Percentiles rank a stretch among this genome's conserved stretches.
These are phyloP conservation scores for Heptranchias perlo DNA, from an alignment of 2,113 vertebrate genomes.

Conservation along the genomic window DNA sequence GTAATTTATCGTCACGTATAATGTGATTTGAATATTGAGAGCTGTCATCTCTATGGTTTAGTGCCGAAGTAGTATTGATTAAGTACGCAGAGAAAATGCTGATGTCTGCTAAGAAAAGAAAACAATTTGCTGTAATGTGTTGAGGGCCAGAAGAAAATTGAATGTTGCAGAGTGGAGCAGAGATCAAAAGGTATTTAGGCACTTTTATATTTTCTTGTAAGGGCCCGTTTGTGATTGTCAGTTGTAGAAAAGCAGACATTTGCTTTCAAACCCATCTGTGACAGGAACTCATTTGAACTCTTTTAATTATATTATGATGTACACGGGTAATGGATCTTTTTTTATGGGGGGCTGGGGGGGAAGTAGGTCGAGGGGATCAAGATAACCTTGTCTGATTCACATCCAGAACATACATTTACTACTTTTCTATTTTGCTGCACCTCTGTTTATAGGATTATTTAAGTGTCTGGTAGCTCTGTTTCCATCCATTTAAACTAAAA, in stretches of 20 bases:
- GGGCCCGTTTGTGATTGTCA: neutral
- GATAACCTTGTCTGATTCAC: neutral
- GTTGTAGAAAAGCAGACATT: neutral
- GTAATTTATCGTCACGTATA: neutral
- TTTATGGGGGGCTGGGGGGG: neutral
- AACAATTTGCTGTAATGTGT: neutral
- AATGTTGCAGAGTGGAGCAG: neutral
- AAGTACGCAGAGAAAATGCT: neutral
- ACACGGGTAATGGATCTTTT: neutral
- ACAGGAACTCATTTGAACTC: neutral
- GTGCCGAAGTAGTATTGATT: neutral
- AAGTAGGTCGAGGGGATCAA: neutral
- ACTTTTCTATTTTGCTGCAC: neutral
- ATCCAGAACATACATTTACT: neutral
- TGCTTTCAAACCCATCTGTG: neutral
- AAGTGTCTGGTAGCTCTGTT: neutral
- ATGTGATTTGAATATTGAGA: neutral
- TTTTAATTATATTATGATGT: neutral
- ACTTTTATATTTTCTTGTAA: neutral
- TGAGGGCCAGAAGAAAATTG: slow-evolving; percentile 8
- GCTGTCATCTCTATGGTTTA: neutral
- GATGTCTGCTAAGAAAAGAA: neutral
- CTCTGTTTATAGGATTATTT: neutral
- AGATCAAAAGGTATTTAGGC: neutral
- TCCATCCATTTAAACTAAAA: neutral